A percentile compares a stretch with the other conserved stretches of the same genome.
Evolutionary conservation across 2,113 vertebrate species (phyloP).

Genomic region (Trinectes maculatus): DNA sequence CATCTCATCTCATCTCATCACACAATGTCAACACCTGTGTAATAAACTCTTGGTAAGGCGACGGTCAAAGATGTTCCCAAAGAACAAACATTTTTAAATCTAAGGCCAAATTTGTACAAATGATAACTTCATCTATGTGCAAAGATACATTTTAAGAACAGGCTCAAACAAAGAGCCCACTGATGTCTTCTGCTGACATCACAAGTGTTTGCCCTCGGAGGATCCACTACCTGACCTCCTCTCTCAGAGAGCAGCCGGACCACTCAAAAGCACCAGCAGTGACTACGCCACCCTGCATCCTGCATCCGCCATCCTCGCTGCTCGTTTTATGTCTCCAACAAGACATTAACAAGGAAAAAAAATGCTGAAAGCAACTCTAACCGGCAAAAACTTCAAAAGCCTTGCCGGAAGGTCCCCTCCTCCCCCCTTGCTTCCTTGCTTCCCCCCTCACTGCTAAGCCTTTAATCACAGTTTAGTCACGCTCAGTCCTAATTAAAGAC

Average conservation of each 20-base stretch:
- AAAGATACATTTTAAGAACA: background rate
- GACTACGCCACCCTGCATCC: slow-evolving; percentile 27
- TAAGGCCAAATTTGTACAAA: too few relatives aligned
- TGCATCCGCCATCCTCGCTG: slow-evolving; percentile 31
- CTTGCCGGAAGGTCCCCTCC: slow-evolving; percentile 59
- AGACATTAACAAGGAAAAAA: slow-evolving; percentile 58
- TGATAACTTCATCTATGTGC: background rate
- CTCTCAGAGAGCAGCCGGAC: slow-evolving; percentile 8
- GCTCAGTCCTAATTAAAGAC: slow-evolving; percentile 84
- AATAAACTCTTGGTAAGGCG: too few relatives aligned
- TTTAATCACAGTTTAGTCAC: slow-evolving; percentile 87
- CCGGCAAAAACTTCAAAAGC: slow-evolving; percentile 77
- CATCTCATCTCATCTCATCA: too few relatives aligned
- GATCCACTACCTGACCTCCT: slow-evolving; percentile 44
- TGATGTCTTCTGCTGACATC: slow-evolving; percentile 12
- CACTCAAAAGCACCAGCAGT: slow-evolving; percentile 38
- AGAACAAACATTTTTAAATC: too few relatives aligned
- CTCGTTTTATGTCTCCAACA: slow-evolving; percentile 62
- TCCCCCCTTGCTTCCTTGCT: slow-evolving; percentile 11
- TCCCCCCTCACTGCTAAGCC: slow-evolving; percentile 73
- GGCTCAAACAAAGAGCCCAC: background rate
- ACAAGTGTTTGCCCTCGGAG: slow-evolving; percentile 15
- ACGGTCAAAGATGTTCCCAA: too few relatives aligned
- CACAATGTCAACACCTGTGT: too few relatives aligned
- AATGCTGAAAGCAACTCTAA: slow-evolving; percentile 73